Percentiles rank a stretch among this genome's conserved stretches.
These are phyloP conservation scores for Coboldia fuscipes DNA, from an alignment of 1,140 invertebrate genomes.

Conservation along the genomic window DNA sequence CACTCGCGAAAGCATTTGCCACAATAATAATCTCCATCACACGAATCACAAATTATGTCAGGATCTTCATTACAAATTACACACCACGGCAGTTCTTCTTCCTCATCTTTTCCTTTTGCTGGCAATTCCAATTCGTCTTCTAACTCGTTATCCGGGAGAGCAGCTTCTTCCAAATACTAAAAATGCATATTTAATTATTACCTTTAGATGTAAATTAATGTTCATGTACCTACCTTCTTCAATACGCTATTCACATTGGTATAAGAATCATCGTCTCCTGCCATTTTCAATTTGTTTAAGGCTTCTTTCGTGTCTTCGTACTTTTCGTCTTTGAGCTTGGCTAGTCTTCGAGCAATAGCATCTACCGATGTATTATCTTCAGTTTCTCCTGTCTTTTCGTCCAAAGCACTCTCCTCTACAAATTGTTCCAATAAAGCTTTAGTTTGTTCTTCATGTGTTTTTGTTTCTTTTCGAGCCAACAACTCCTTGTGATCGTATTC, in stretches of 20 bases:
- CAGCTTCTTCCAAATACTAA: constrained; percentile 13
- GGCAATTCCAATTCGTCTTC: constrained; percentile 12
- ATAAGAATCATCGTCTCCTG: constrained; percentile 23
- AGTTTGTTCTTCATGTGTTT: constrained; percentile 35
- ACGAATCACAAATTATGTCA: constrained; percentile 37
- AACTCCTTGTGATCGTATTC: constrained; percentile 16
- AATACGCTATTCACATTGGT: constrained; percentile 20
- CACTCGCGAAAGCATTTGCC: constrained; percentile 34
- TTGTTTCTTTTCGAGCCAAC: constrained; percentile 19
- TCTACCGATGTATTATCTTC: constrained; percentile 25
- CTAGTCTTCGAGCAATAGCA: constrained; percentile 25
- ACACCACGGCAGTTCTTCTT: constrained; percentile 50
- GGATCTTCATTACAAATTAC: constrained; percentile 58
- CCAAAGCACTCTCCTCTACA: constrained; percentile 28
- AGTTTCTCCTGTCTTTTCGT: constrained; percentile 20
- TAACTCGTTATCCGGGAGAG: constrained; percentile 9
- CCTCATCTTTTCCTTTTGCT: constrained; percentile 3
- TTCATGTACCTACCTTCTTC: constrained; percentile 9
- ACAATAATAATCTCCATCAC: constrained; percentile 50
- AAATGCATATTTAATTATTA: constrained; percentile 4
- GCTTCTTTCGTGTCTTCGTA: constrained; percentile 12
- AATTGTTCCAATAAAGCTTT: constrained; percentile 36
- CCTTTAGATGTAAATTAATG: not conserved
- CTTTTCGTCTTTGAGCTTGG: constrained; percentile 18
- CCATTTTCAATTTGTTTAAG: constrained; percentile 19